Conservation (phyloP, 2,113 vertebrate genomes). For the Capreolus pygargus region DNA sequence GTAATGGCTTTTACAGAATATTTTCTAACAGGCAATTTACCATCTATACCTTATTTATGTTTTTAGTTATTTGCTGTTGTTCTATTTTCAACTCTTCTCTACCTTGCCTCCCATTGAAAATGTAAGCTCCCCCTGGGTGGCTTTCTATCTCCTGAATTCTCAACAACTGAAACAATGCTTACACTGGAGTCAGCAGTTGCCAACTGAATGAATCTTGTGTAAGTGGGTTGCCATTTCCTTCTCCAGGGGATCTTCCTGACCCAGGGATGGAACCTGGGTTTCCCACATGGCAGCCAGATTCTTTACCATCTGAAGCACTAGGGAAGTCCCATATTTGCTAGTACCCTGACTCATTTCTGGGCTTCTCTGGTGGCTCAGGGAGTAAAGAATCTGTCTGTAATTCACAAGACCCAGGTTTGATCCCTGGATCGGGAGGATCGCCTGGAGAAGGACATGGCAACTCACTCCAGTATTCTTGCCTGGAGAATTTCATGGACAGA, state of each 20-base stretch:
- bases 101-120: neutral
- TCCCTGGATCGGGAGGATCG: neutral
- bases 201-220: neutral
- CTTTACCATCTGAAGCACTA: no score
- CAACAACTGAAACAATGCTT: neutral
- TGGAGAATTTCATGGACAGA: neutral
- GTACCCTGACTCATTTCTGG: neutral
- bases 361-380: neutral
- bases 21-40: neutral
- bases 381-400: neutral
- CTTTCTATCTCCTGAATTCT: neutral
- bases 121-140: rapidly evolving
- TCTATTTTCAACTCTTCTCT: neutral
- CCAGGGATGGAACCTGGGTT: no score
- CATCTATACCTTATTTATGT: neutral
- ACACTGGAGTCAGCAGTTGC: no score
- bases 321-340: no score
- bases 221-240: neutral
- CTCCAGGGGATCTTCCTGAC: no score
- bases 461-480: neutral
- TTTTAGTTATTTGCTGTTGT: neutral
- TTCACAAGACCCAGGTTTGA: neutral
- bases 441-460: neutral
- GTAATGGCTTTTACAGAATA: neutral
- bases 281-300: no score